A percentile compares a stretch with the other conserved stretches of the same genome.
Conservation (phyloP, 2,888 invertebrate species). For the Ormyrus rosae region DNA sequence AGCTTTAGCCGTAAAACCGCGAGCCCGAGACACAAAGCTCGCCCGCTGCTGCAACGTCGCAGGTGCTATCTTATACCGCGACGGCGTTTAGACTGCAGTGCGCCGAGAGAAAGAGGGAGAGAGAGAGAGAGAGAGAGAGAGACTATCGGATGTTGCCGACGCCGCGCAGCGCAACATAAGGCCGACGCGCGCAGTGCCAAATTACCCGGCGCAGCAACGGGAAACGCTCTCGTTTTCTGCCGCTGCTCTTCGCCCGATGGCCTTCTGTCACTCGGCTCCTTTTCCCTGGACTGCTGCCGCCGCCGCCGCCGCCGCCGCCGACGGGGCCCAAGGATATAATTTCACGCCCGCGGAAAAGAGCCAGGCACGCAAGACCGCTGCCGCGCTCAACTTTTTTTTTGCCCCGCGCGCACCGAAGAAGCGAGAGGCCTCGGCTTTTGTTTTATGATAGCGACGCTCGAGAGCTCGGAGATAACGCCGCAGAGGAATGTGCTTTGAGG, state of each 20-base stretch:
- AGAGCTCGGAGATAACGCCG: too few relatives aligned
- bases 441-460: too few relatives aligned
- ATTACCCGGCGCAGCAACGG: constrained; percentile 36
- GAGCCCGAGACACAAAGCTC: background rate
- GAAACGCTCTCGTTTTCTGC: constrained; percentile 10
- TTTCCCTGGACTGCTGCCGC: background rate
- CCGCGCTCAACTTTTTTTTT: background rate
- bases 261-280: constrained; percentile 45
- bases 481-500: too few relatives aligned
- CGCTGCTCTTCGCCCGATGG: constrained; percentile 15
- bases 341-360: constrained; percentile 48
- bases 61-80: constrained; percentile 39
- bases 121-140: too few relatives aligned
- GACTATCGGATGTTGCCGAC: constrained; percentile 48
- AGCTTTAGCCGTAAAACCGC: too few relatives aligned
- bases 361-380: background rate
- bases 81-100: too few relatives aligned
- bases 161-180: constrained; percentile 34
- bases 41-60: background rate
- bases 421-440: too few relatives aligned
- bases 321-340: constrained; percentile 1
- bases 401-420: background rate
- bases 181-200: constrained; percentile 44
- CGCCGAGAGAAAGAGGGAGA: too few relatives aligned
- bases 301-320: too few relatives aligned